phyloP scores from a whole-genome alignment of 2,888 invertebrate species.

The Himalopsyche kuldschensis region DNA sequence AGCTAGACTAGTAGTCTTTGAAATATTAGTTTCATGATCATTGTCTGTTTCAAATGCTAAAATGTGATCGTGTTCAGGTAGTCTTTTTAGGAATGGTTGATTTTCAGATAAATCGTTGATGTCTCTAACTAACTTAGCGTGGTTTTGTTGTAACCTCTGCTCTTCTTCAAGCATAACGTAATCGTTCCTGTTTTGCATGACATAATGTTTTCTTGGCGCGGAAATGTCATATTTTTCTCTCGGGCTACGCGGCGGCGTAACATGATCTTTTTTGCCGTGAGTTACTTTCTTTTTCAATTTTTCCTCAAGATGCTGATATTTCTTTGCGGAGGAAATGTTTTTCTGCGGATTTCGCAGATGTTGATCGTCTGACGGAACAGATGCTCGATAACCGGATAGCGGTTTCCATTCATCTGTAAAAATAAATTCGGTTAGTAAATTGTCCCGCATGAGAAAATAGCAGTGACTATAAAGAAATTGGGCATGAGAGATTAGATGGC shows the following conservation, averaged over 20 bases:
- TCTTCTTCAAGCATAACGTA: background rate
- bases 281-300: background rate
- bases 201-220: background rate
- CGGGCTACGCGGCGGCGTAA: background rate
- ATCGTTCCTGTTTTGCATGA: conserved; percentile 3
- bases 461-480: background rate
- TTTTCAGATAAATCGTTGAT: conserved; percentile 20
- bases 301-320: background rate
- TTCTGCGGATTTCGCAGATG: conserved; percentile 5
- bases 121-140: conserved; percentile 20
- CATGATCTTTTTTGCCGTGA: background rate
- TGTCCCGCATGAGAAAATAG: background rate
- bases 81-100: background rate
- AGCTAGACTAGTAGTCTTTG: too few relatives aligned
- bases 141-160: conserved; percentile 3
- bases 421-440: background rate
- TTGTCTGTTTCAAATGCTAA: background rate
- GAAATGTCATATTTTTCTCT: background rate
- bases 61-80: background rate
- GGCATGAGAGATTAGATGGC: background rate
- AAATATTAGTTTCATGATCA: background rate
- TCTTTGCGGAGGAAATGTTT: conserved; percentile 11
- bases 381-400: background rate
- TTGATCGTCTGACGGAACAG: background rate
- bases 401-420: conserved; percentile 30